Evolutionary conservation across 2,888 invertebrate species (phyloP), one percentile per base, ranked within the genome.

Genomic region (Ptychoptera contaminata): DNA sequence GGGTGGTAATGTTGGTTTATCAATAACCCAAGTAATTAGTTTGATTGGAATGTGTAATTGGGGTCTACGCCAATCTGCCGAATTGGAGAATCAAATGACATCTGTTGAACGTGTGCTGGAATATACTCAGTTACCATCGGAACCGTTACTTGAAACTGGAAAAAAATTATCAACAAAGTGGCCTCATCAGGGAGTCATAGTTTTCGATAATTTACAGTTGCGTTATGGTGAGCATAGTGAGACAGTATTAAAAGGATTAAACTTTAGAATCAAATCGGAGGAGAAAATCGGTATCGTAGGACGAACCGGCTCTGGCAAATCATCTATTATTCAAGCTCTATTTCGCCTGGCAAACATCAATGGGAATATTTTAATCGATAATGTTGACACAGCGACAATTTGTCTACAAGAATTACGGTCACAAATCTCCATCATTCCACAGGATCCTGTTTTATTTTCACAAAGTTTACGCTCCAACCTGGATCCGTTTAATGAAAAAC

Each of bases 1-100:
- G 12, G 68, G 79, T 12, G 81, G 81, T 1, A 75, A 74, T 50
- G 80, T 82, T 0, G 82, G 82, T 0, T 55, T 82, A 35, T 82
- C 82, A 0, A 80, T 82, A 34, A 74, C 81, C 0, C 80, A 82
- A 53, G 77, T 79, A 14, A 77, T 80, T 10, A 76, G 76, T 0
- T 64, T 82, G 40, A 77, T 79, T 0, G 79, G 80, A 2, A 78
- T 81, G 77, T 79, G 80, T 34, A 81, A 81, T 57, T 90, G 83
- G 76, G 86, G 85, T 0, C 81, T 90, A 73, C 65, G 90, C 30
- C 90, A 90, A 57, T 84, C 85, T 0, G 85, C 88, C 0, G 87
- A 90, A 57, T 68, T 83, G 1, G 82, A 82, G 55, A 84, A 82
- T 55, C 77, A 81, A 55, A 82, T 84, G 82, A 83, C 81, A 1